Conservation (phyloP, 2,113 vertebrate species). For the Pardalotus punctatus region DNA sequence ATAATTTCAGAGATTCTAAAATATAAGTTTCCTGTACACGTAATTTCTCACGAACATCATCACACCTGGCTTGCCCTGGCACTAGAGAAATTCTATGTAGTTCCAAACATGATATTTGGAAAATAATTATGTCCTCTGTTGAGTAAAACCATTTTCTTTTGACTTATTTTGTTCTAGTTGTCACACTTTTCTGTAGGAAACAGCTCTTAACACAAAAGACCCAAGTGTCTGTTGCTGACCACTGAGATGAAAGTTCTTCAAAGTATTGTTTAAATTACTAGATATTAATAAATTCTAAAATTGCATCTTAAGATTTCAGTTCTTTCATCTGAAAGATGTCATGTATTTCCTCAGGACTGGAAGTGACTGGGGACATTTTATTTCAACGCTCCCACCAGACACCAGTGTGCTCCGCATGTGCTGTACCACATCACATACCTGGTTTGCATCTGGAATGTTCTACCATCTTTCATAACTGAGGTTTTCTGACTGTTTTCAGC, state of each 20-base stretch:
- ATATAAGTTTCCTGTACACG: background rate
- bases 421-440: background rate
- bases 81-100: background rate
- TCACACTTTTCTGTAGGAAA: background rate
- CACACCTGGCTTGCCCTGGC: background rate
- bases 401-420: accelerated
- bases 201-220: background rate
- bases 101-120: background rate
- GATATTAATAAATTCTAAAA: background rate
- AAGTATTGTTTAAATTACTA: background rate
- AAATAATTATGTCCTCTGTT: background rate
- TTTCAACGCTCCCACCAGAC: background rate
- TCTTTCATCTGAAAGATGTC: background rate
- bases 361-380: background rate
- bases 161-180: background rate
- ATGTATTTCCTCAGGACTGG: no score
- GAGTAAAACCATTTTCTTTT: background rate
- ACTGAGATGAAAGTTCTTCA: background rate
- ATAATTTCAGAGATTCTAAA: background rate
- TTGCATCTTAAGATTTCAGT: background rate
- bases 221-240: background rate
- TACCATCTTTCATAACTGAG: background rate
- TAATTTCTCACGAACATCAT: background rate
- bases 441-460: background rate
- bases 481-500: background rate